A percentile compares a stretch with the other conserved stretches of the same genome.
Conservation (phyloP, 2,888 invertebrate genomes). For the Iphiclides podalirius region DNA sequence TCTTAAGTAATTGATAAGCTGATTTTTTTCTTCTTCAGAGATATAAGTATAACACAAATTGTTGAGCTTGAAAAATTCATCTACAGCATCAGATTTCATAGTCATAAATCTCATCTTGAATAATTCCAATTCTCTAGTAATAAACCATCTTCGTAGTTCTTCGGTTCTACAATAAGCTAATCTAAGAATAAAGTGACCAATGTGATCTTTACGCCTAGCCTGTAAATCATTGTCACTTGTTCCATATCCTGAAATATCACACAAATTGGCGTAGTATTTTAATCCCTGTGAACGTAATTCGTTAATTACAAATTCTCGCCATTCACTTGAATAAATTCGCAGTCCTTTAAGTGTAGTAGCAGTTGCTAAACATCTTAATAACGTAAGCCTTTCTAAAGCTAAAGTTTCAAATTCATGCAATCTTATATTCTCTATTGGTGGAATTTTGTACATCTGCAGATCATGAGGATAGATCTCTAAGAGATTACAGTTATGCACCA, state of each 20-base stretch:
- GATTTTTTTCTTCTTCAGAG: constrained; percentile 83
- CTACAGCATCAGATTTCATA: constrained; percentile 82
- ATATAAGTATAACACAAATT: constrained; percentile 84
- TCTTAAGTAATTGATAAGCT: constrained; percentile 80
- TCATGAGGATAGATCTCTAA: constrained; percentile 85
- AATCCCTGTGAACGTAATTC: constrained; percentile 85
- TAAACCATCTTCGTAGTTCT: constrained; percentile 93
- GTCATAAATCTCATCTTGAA: constrained; percentile 89
- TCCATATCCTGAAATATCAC: constrained; percentile 76
- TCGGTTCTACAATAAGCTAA: constrained; percentile 94
- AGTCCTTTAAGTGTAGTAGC: constrained; percentile 83
- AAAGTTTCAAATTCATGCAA: constrained; percentile 93
- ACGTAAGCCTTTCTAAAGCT: constrained; percentile 90
- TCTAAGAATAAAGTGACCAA: constrained; percentile 95
- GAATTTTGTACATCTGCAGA: constrained; percentile 87
- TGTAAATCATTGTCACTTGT: constrained; percentile 82
- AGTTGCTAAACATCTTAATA: constrained; percentile 88
- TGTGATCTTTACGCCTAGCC: constrained; percentile 88
- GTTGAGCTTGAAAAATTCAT: constrained; percentile 84
- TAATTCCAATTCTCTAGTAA: constrained; percentile 92
- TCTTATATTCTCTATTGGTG: constrained; percentile 86
- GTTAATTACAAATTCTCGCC: constrained; percentile 81
- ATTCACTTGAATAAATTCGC: constrained; percentile 83
- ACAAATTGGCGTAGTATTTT: constrained; percentile 82
- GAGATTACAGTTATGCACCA: constrained; percentile 58